Evolutionary conservation across 1,140 invertebrate species (phyloP).

Genomic region (Gyrodactylus salaris): DNA sequence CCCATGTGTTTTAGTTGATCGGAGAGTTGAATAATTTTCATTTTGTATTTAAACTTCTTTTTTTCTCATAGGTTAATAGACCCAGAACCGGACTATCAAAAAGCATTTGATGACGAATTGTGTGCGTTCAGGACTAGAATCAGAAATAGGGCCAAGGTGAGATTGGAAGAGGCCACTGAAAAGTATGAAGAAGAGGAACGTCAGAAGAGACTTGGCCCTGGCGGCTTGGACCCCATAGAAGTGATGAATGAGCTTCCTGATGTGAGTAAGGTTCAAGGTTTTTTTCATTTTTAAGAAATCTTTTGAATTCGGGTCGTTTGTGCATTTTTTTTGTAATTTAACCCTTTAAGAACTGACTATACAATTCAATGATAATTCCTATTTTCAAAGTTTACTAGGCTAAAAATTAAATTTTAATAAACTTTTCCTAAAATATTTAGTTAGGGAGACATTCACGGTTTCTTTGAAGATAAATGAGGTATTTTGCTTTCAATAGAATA

Average conservation of each 20-base stretch:
- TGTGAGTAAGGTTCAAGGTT: too few species aligned
- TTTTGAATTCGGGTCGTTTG: too few species aligned
- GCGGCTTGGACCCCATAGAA: conserved; percentile 77
- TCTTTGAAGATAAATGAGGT: too few species aligned
- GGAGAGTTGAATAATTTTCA: too few species aligned
- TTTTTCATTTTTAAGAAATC: conserved; percentile 12
- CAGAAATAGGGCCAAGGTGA: conserved; percentile 45
- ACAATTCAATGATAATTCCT: too few species aligned
- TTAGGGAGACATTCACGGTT: too few species aligned
- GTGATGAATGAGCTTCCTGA: conserved; percentile 70
- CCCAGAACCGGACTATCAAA: conserved; percentile 35
- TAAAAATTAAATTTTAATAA: too few species aligned
- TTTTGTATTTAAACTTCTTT: conserved; percentile 1
- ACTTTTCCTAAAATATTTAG: too few species aligned
- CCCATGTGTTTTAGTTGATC: too few species aligned
- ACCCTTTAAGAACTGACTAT: background rate
- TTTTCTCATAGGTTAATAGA: background rate
- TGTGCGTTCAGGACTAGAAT: conserved; percentile 55
- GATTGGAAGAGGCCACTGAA: conserved; percentile 43
- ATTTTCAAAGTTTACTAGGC: too few species aligned
- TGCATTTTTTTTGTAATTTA: conserved; percentile 1
- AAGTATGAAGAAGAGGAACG: conserved; percentile 44
- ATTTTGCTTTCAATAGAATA: too few species aligned
- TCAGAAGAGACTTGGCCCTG: conserved; percentile 53
- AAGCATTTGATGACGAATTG: conserved; percentile 72